A percentile compares a stretch with the other conserved stretches of the same genome.
phyloP scores from a whole-genome alignment of 2,888 invertebrate genomes.

The Choreutis nemorana region DNA sequence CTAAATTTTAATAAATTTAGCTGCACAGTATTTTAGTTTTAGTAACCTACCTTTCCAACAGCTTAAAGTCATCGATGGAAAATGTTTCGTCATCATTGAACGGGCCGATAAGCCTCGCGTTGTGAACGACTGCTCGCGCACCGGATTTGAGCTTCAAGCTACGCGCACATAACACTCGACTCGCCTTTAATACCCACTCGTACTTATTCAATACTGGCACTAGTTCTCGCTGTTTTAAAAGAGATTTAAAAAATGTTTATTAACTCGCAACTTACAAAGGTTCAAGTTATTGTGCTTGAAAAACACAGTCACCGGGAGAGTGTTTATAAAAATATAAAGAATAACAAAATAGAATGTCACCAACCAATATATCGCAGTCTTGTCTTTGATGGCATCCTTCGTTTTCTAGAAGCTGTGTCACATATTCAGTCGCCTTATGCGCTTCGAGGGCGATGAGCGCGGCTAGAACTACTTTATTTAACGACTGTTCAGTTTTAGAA shows the following conservation, averaged over 20 bases:
- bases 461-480: conserved; percentile 76
- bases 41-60: conserved; percentile 75
- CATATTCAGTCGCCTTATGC: conserved; percentile 66
- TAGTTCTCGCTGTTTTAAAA: conserved; percentile 41
- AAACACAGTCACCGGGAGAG: not conserved
- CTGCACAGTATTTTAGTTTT: too few species aligned
- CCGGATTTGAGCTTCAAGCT: conserved; percentile 74
- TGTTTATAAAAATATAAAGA: not conserved
- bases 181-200: conserved; percentile 72
- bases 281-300: not conserved
- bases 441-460: conserved; percentile 69
- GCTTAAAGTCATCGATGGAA: conserved; percentile 85
- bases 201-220: conserved; percentile 66
- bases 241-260: not conserved
- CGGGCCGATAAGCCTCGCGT: conserved; percentile 91
- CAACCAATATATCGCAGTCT: conserved; percentile 66
- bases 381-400: conserved; percentile 62
- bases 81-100: conserved; percentile 78
- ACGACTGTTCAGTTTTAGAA: conserved; percentile 47
- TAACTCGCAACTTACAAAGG: not conserved
- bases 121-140: conserved; percentile 79
- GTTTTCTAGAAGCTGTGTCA: conserved; percentile 64
- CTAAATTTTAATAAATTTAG: not conserved
- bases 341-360: conserved; percentile 9
- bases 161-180: conserved; percentile 73